A percentile compares a stretch with the other conserved stretches of the same genome.
phyloP scores from a whole-genome alignment of 2,113 vertebrate genomes.

The mouse (Mus musculus) region GRCm39 chr3:75444001-75444500 shows the following conservation, averaged over 20 bases:
- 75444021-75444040: slow-evolving; percentile 25
- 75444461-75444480: too few species aligned
- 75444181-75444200: neutral
- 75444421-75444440: too few species aligned
- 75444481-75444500: too few species aligned
- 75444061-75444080: neutral
- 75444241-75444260: neutral
- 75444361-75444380: too few species aligned
- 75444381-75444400: too few species aligned
- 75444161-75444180: neutral
- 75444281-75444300: neutral
- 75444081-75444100: slow-evolving; percentile 18
- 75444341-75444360: neutral
- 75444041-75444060: neutral
- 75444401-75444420: too few species aligned
- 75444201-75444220: neutral
- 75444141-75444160: slow-evolving; percentile 5
- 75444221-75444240: neutral
- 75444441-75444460: too few species aligned
- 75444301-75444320: neutral
- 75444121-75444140: neutral
- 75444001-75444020: neutral
- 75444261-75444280: neutral
- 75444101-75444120: neutral
- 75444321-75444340: neutral